Evolutionary conservation across 2,888 invertebrate species (phyloP).

Genomic region (Sisyra nigra): DNA sequence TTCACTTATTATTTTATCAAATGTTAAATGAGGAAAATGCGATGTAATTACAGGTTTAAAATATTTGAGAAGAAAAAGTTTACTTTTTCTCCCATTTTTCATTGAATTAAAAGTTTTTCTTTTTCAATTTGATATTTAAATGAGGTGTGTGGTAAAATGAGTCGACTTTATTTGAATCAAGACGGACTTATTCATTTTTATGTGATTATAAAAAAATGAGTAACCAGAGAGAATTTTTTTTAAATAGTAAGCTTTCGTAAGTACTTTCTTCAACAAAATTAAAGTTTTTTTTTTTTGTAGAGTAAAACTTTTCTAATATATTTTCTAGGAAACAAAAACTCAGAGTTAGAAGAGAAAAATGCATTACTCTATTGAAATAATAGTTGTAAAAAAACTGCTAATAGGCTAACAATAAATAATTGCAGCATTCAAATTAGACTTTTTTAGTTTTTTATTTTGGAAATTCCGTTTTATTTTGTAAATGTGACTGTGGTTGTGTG

Average conservation of each 20-base stretch:
- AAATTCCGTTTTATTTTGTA: too few species aligned
- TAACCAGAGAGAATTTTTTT: not conserved
- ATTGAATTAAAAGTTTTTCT: too few species aligned
- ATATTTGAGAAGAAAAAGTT: too few species aligned
- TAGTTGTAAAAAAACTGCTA: not conserved
- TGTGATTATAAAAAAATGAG: not conserved
- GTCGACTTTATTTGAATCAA: not conserved
- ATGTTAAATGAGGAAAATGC: too few species aligned
- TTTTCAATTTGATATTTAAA: too few species aligned
- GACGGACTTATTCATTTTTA: not conserved
- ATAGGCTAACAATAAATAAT: not conserved
- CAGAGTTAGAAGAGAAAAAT: not conserved
- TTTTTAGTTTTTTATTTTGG: too few species aligned
- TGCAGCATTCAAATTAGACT: too few species aligned
- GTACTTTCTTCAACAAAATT: constrained; percentile 2
- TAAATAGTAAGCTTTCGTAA: not conserved
- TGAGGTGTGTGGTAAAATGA: not conserved
- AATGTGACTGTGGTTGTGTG: too few species aligned
- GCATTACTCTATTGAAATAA: constrained; percentile 4
- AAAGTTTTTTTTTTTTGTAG: constrained; percentile 1
- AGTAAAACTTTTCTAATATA: too few species aligned
- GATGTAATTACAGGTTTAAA: too few species aligned
- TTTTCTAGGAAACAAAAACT: not conserved
- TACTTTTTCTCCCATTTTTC: too few species aligned
- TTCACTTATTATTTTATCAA: too few species aligned